Evolutionary conservation across 2,113 vertebrate species (phyloP).

Genomic region (human (Homo sapiens)): GRCh38 chr18:40246501-40247000

Average conservation of each 20-base stretch:
- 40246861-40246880: background rate
- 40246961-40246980: background rate
- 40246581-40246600: conserved; percentile 15
- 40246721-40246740: background rate
- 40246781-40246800: background rate
- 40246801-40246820: background rate
- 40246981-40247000: background rate
- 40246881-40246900: background rate
- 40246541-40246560: background rate
- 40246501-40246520: background rate
- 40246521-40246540: background rate
- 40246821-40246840: background rate
- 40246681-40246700: background rate
- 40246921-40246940: background rate
- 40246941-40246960: background rate
- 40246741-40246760: background rate
- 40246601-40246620: background rate
- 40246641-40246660: background rate
- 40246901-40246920: background rate
- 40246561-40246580: background rate
- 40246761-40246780: background rate
- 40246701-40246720: background rate
- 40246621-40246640: background rate
- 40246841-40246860: background rate
- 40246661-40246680: background rate